Base-by-base conservation (phyloP, 2,113 vertebrate genomes). In the Lepisosteus oculatus region DNA sequence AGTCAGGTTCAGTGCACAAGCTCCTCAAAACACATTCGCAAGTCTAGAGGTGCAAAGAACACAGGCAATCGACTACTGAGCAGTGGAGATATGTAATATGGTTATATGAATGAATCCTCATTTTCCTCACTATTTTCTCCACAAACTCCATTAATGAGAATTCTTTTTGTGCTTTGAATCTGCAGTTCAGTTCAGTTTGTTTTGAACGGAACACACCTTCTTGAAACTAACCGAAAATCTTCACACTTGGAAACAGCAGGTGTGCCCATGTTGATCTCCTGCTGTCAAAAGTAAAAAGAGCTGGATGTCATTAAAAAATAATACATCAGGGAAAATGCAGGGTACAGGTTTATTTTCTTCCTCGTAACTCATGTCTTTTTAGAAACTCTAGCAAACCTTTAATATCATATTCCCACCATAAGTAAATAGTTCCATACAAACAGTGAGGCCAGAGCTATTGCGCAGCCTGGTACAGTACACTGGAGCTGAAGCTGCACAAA, bases 341-440 rank as follows among this genome's bases (percentile, higher is more conserved):
- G 74, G 74, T 63, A 78, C 72, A 78, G 84, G 85, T 77, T 77
- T 78, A 72, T 75, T 83, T 80, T 78, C 81, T 80, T 79, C 80
- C 55, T 12, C 79, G 67, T 51, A 64, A 76, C 79, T 81, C 65
- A 64, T 3, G 59, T 77, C 57, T 82, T 43, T 74, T 65, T 73
- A 14, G 77, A 72, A 75, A 83, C 82, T 66, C 71, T 74, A 82
- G 80, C 72, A 75, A 75, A 78, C 62, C 81, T 79, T 69, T 72
- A 83, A 78, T 80, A 80, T 79, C 84, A 55, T 41, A 78, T 78
- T 87, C 86, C 93, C 94, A 83, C 95, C 95, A 93, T 95, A 88
- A 91, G 94, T 94, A 94, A 96, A 96, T 88, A 95, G 29, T 83
- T 79, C 69, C 85, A 80, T 80, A 90, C 93, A 94, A 95, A 96